Evolutionary conservation across 2,113 vertebrate genomes (phyloP).

Genomic region (Nannobrachium achirus): DNA sequence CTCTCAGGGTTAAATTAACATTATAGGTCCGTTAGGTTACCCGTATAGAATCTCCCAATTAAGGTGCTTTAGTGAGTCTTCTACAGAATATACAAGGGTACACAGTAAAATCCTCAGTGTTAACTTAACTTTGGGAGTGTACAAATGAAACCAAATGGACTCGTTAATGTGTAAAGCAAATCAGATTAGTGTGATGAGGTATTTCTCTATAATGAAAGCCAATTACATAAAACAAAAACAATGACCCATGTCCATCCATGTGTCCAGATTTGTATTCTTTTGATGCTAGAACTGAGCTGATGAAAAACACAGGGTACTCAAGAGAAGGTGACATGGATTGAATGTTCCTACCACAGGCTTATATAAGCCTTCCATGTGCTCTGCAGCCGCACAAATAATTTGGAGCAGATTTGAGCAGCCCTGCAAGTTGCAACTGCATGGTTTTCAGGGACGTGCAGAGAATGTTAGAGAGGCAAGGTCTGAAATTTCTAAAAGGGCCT

Average conservation of each 20-base stretch:
- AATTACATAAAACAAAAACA: not conserved
- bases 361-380: constrained; percentile 73
- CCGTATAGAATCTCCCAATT: not conserved
- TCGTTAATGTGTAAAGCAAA: too few relatives aligned
- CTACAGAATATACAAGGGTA: not conserved
- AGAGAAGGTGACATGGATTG: constrained; percentile 58
- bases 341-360: constrained; percentile 69
- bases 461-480: too few relatives aligned
- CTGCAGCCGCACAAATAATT: constrained; percentile 70
- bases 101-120: too few relatives aligned
- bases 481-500: too few relatives aligned
- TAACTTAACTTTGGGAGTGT: too few relatives aligned
- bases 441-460: too few relatives aligned
- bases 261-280: constrained; percentile 5
- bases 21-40: not conserved
- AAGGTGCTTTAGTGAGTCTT: not conserved
- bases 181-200: not conserved
- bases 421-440: constrained; percentile 30
- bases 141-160: too few relatives aligned
- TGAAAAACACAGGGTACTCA: constrained; percentile 50
- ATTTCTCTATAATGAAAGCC: not conserved
- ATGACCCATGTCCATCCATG: not conserved
- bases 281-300: constrained; percentile 32
- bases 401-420: constrained; percentile 57
- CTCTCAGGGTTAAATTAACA: too few relatives aligned